Base-by-base conservation (phyloP, 2,888 invertebrate species). In the Dilophus febrilis region DNA sequence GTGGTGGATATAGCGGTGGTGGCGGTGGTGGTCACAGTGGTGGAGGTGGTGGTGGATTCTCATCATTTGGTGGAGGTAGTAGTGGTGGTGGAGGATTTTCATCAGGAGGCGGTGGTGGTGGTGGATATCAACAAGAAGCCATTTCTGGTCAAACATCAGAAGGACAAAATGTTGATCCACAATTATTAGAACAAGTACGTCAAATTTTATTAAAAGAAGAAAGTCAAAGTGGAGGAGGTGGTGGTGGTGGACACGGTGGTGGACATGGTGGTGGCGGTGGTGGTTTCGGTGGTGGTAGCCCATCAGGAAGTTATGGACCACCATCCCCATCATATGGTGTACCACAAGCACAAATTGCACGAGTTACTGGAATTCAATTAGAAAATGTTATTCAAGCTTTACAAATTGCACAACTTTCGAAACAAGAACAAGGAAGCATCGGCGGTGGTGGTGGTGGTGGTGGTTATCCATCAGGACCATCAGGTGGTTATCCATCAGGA, bases 361-460 rank as follows among this genome's bases (percentile, higher is more conserved):
- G 78, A 50, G 84, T 86, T 41, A 82, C 84, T 49, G 86, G 85
- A 48, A 77, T 86, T 62, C 78, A 83, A 63, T 75, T 86, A 47
- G 86, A 85, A 53, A 84, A 81, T 46, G 80, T 85, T 54, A 80
- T 82, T 53, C 85, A 84, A 53, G 85, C 84, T 50, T 80, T 86
- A 64, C 85, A 86, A 60, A 85, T 86, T 46, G 86, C 86, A 33
- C 84, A 86, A 55, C 85, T 77, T 70, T 72, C 78, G 50, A 83
- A 84, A 65, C 61, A 68, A 47, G 66, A 66, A 59, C 64, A 71
- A 50, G 71, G 14, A 22, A n/a, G 18, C n/a, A 12, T n/a, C 14
- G 27, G 70, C 44, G 51, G 66, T 49, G 61, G 64, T 33, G 62
- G 64, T 33, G 58, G 54, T 40, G 58, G 59, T 42, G 61, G 64